Evolutionary conservation across 2,888 invertebrate genomes (phyloP), one percentile per base, ranked within the genome.

Genomic region (Atherix ibis): DNA sequence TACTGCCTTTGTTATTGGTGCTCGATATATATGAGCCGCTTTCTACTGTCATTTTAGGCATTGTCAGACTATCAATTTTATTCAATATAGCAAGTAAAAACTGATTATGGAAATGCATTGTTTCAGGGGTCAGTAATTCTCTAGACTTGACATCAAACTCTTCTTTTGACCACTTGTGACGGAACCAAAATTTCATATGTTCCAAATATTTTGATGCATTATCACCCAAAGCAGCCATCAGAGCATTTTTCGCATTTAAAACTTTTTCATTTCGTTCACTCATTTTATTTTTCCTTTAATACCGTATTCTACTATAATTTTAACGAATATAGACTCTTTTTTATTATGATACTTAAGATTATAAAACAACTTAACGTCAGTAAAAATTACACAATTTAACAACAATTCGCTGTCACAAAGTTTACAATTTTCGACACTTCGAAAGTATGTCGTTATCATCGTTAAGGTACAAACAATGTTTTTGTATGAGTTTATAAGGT

Each of bases 71-170:
- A 28, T 56, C 57, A 31, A 84, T 82, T 65, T 81, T 83, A 48
- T 78, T 76, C 22, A 85, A 64, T 26, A 89, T 64, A 1, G 85
- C 82, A 13, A 84, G 56, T 5, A 89, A 61, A 50, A 89, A 89
- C 48, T 79, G 74, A 59, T 89, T 89, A 55, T 91, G 91, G 34
- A 79, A 68, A 51, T 76, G 78, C 18, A 87, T 70, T 58, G 84
- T 78, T 30, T 83, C 76, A 5, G 69, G 62, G 6, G 69, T 67
- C 40, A 91, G 60, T 12, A 88, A 60, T 52, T 75, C 73, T 25
- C 85, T 67, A 4, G 82, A 81, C 60, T 81, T 79, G 10, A 62
- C 56, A 48, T 89, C 87, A 53, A 91, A 88, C 47, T 87, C 81
- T 52, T 84, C 79, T 53, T 83, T 84, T 0, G 79, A 76, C 39